Evolutionary conservation across 1,140 invertebrate species (phyloP), one percentile per base, ranked within the genome.

Genomic region (Drepana arcuata): DNA sequence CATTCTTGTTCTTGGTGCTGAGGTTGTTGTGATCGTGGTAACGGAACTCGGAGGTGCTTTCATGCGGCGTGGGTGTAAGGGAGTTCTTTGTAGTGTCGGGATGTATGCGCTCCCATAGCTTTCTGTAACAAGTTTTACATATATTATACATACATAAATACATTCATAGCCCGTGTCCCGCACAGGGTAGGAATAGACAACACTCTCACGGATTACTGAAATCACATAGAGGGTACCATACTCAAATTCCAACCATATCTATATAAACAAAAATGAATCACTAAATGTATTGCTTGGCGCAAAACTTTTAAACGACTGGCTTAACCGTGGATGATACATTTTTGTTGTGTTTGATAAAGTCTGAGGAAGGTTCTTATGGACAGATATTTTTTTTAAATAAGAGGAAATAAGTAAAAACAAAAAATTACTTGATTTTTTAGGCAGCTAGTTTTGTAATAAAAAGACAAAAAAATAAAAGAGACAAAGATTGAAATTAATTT

Each of bases 11-110:
- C 46, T 83, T 83, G 0, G 79, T 83, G 30, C 77, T 83, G 7
- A 84, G 35, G 34, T 84, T 84, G 44, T 83, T 84, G 54, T 84
- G 82, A 31, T 84, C 82, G 33, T 84, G 82, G 44, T 83, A 83
- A 3, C 77, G 72, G 31, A 73, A 65, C 47, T 84, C 82, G 0
- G 78, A 66, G 9, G 63, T 30, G 12, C 74, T 78, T 48, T 81
- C 73, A 33, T 68, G 47, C 5, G 52, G 42, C 16, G 69, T 40
- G 13, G 65, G 69, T 2, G 59, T 46, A 11, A 58, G 27, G 1
- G 68, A 60, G 34, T 58, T 66, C 31, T 70, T 69, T 0, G 69
- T 47, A 30, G 75, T 65, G 13, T 83, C 78, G 11, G 78, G 82
- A 46, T 84, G 80, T 7, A 68, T 75, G 14, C 73, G 57, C 39